These are phyloP conservation scores for Cydia strobilella DNA, from an alignment of 1,140 invertebrate species.

Conservation along the genomic window DNA sequence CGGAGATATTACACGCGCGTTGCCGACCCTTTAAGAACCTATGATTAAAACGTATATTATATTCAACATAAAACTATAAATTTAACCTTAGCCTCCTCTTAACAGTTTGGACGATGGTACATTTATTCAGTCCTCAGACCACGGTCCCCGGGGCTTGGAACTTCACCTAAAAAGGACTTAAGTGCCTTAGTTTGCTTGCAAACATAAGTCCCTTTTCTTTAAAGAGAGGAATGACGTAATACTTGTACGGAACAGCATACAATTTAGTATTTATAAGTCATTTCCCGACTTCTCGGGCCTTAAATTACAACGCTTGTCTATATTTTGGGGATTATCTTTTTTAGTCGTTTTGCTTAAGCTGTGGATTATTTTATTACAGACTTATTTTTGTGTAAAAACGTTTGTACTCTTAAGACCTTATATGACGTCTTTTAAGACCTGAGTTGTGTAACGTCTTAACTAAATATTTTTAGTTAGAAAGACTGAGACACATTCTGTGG, in stretches of 20 bases:
- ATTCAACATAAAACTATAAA: no score
- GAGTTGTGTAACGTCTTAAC: no score
- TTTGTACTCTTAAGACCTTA: no score
- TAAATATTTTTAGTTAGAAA: no score
- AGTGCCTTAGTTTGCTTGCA: not conserved
- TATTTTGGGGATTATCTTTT: not conserved
- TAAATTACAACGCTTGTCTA: not conserved
- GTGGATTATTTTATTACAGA: not conserved
- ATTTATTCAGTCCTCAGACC: not conserved
- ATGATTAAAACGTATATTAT: no score
- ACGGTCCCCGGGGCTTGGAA: not conserved
- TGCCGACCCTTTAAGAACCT: no score
- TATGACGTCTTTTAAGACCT: no score
- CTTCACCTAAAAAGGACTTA: not conserved
- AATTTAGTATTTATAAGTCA: slow-evolving; percentile 4
- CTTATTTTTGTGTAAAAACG: no score
- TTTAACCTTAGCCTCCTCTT: no score
- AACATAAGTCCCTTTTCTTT: not conserved
- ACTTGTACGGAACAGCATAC: not conserved
- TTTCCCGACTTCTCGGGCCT: not conserved
- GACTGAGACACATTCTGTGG: no score
- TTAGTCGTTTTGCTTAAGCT: slow-evolving; percentile 1
- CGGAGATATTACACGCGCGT: no score
- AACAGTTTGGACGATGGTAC: not conserved
- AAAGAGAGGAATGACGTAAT: not conserved